A percentile compares a stretch with the other conserved stretches of the same genome.
These are phyloP conservation scores for Mormyrops boulengeri DNA, from an alignment of 2,797 vertebrate species.

Conservation along the genomic window DNA sequence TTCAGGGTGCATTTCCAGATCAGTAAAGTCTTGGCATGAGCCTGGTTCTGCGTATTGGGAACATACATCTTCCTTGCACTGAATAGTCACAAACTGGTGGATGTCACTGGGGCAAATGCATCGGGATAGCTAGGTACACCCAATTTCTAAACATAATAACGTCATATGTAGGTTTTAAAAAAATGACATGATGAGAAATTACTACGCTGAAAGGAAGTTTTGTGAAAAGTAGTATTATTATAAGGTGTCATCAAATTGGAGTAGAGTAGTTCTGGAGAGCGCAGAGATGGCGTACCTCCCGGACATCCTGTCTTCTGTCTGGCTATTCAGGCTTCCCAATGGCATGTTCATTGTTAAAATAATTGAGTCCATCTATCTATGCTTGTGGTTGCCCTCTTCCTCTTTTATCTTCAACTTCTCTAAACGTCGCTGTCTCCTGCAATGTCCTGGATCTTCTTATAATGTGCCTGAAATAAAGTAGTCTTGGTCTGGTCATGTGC, in stretches of 20 bases:
- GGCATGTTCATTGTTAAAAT: not conserved
- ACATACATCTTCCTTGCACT: not conserved
- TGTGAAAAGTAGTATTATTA: not conserved
- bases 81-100: not conserved
- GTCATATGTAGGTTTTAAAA: not conserved
- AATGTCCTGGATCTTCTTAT: not conserved
- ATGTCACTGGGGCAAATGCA: not conserved
- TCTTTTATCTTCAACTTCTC: not conserved
- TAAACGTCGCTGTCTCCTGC: not conserved
- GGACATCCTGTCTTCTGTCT: not conserved
- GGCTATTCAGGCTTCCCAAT: not conserved
- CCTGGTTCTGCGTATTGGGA: not conserved
- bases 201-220: not conserved
- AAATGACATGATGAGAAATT: constrained; percentile 3
- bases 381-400: not conserved
- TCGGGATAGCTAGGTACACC: not conserved
- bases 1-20: not conserved
- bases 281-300: not conserved
- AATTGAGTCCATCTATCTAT: constrained; percentile 11
- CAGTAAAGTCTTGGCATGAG: not conserved
- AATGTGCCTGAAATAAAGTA: not conserved
- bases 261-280: not conserved
- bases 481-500: not conserved
- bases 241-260: not conserved
- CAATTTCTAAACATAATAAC: not conserved